Evolutionary conservation across 2,797 vertebrate species (phyloP).

Genomic region (Sebastiscus tertius): DNA sequence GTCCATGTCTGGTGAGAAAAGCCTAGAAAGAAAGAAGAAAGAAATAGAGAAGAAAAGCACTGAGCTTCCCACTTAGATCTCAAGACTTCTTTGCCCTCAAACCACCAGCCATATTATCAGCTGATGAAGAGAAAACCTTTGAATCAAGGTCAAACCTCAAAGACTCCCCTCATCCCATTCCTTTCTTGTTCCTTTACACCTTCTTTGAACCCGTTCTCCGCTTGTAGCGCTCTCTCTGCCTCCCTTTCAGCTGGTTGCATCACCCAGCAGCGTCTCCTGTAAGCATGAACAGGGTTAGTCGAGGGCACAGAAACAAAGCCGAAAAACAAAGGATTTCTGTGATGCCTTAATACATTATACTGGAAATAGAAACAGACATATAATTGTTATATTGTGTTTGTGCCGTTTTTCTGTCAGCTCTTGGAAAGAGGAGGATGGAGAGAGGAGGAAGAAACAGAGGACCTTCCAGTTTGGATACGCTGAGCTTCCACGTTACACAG

Average conservation of each 20-base stretch:
- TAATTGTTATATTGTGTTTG: not conserved
- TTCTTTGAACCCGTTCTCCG: slow-evolving; percentile 25
- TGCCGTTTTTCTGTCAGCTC: slow-evolving; percentile 59
- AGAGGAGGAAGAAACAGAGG: slow-evolving; percentile 74
- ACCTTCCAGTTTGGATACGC: slow-evolving; percentile 80
- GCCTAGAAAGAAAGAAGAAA: not conserved
- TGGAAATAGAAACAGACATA: not conserved
- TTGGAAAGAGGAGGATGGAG: slow-evolving; percentile 75
- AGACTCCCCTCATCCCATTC: not conserved
- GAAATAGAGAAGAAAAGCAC: not conserved
- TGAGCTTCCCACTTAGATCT: slow-evolving; percentile 3
- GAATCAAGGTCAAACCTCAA: slow-evolving; percentile 5
- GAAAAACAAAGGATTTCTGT: not conserved
- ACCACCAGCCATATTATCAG: not conserved
- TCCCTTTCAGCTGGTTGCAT: slow-evolving; percentile 66
- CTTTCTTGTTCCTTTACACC: slow-evolving; percentile 10
- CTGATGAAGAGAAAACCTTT: slow-evolving; percentile 21
- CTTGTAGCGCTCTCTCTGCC: not conserved
- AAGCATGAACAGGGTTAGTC: not conserved
- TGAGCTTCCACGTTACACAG: slow-evolving; percentile 77
- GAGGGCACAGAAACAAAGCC: slow-evolving; percentile 10
- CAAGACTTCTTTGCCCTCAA: not conserved
- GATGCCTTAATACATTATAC: not conserved
- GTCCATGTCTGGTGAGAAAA: not conserved
- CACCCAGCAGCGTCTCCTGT: slow-evolving; percentile 34